Evolutionary conservation across 2,888 invertebrate genomes (phyloP), one percentile per base, ranked within the genome.

Genomic region (Galeopsomyia nigrocyanea): DNA sequence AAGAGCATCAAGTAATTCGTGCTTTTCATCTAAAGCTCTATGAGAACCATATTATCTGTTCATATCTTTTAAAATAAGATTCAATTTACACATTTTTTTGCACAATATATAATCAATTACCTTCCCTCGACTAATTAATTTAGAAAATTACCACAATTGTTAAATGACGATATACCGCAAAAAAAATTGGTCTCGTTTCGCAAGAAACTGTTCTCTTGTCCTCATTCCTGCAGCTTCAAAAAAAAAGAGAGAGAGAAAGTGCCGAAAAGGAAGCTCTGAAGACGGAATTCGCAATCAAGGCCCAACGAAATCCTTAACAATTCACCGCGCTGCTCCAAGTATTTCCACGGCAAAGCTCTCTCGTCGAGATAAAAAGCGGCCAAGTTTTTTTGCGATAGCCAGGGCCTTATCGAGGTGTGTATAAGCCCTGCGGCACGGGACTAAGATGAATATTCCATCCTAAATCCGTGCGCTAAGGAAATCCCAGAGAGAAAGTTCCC

Each of bases 361-460:
- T 39, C 39, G n/a, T n/a, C 13, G 61, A 46, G 55, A 62, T 19
- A 57, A 53, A 17, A 19, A 63, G 66, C 16, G 47, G 51, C 60
- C 55, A 17, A 39, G 39, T 39, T 39, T 39, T 39, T 39, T 49
- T 56, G 62, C 68, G 75, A 72, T 78, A 73, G 66, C 76, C 47
- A 10, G 53, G 76, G 76, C 75, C 77, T 39, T 75, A 55, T 39
- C 39, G 39, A 39, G 39, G 39, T 39, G 10, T 39, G 75, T 75
- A 78, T 67, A 77, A 71, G 75, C 76, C 76, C 74, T 68, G 75
- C 50, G 79, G 76, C 77, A 76, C 79, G 79, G 77, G 79, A 75
- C 78, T 78, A 78, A 82, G 82, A 84, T 84, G 84, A 84, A 84
- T 85, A 84, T 84, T 84, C 83, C 79, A 80, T 78, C 81, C 76